Conservation (phyloP, 2,888 invertebrate species). For the Tiphia femorata region DNA sequence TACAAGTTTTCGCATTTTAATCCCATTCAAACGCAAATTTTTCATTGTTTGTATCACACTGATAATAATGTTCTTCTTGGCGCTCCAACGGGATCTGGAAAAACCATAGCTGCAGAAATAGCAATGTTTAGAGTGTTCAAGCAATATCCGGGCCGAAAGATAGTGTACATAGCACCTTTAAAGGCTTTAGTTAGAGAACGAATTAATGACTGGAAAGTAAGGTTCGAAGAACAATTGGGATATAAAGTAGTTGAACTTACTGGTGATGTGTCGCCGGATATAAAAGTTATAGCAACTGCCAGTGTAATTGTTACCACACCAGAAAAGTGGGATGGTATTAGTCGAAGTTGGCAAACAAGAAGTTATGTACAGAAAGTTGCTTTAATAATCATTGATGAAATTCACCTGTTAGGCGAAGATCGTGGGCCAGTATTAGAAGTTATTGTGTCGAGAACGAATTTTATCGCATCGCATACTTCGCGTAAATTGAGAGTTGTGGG, state of each 20-base stretch:
- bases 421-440: conserved; percentile 94
- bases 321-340: conserved; percentile 99
- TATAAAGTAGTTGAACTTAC: conserved; percentile 96
- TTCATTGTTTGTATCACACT: conserved; percentile 95
- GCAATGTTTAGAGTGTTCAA: conserved; percentile 95
- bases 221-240: conserved; percentile 80
- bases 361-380: conserved; percentile 93
- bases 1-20: conserved; percentile 97
- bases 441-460: conserved; percentile 97
- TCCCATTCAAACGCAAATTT: conserved; percentile 98
- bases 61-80: conserved; percentile 94
- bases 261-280: conserved; percentile 91
- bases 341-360: conserved; percentile 97
- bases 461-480: conserved; percentile 91
- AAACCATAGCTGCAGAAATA: conserved; percentile 98
- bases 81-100: conserved; percentile 97
- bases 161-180: conserved; percentile 97
- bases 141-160: conserved; percentile 82
- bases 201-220: conserved; percentile 93
- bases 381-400: conserved; percentile 97
- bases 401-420: conserved; percentile 94
- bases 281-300: conserved; percentile 84
- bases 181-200: conserved; percentile 98
- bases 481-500: conserved; percentile 90
- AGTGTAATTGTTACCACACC: conserved; percentile 98